Evolutionary conservation across 2,888 invertebrate genomes (phyloP), one percentile per base, ranked within the genome.

Genomic region (Xanthia togata): DNA sequence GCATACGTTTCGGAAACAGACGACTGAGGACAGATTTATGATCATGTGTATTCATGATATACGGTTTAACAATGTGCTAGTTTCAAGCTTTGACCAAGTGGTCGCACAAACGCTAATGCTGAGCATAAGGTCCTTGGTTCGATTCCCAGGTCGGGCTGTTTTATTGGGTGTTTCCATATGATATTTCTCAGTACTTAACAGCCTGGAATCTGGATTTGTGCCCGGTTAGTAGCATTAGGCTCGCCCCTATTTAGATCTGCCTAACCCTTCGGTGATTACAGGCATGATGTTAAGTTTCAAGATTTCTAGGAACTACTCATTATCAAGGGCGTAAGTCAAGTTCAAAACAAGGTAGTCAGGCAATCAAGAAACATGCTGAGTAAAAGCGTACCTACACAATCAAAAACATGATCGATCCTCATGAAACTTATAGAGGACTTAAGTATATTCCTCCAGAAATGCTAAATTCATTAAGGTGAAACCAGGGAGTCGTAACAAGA

Each of bases 401-500:
- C 31, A 55, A 65, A 70, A 78, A 70, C 64, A 41, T 23, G 53
- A 59, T 65, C 38, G 70, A 78, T 44, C 20, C 62, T 60, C 57
- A 47, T 68, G 20, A 84, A 75, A 44, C 12, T 67, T 55, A 71
- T 11, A 35, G 8, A 38, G 38, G 60, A 57, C 23, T 47, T 35
- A 60, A 35, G 55, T 63, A 73, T 59, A 79, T 72, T 47, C 69
- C 62, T 60, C 64, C 17, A 76, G 60, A 76, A 70, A 63, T 75
- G 65, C 57, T 84, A 80, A 78, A 87, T 77, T 87, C 70, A 85
- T 87, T 82, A 77, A 67, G 44, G 64, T 75, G 41, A 68, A 35
- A 69, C 76, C 68, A 71, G 63, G 64, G 73, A 67, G 73, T 26
- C 44, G 76, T 85, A 60, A 70, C 57, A 67, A 59, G 57, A 31